phyloP scores from a whole-genome alignment of 2,113 vertebrate genomes.

The Eptatretus burgeri region DNA sequence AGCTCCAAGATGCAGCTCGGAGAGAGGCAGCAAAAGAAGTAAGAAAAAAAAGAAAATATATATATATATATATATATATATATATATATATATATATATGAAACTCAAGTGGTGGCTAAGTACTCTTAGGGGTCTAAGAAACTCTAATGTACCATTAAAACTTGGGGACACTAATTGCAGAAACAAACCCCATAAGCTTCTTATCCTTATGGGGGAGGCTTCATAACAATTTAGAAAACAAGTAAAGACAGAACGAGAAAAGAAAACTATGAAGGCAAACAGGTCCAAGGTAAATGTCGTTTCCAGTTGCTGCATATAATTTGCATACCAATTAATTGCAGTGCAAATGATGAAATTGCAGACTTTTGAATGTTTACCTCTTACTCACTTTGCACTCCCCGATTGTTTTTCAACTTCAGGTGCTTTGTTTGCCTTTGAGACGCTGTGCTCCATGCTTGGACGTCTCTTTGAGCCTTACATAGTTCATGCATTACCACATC shows the following conservation, averaged over 20 bases:
- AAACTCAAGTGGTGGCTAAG: too few species aligned
- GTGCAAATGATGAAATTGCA: neutral
- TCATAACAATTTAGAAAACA: too few species aligned
- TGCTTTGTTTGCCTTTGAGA: slow-evolving; percentile 84
- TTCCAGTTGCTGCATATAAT: neutral
- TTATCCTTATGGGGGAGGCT: too few species aligned
- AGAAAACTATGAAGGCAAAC: neutral
- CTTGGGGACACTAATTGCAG: too few species aligned
- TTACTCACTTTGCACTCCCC: neutral
- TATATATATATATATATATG: too few species aligned
- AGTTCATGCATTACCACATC: slow-evolving; percentile 73
- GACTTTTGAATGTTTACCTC: neutral
- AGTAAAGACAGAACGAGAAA: neutral
- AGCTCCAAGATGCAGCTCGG: too few species aligned
- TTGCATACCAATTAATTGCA: neutral
- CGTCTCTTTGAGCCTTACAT: slow-evolving; percentile 92
- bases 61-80: too few species aligned
- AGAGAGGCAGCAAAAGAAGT: too few species aligned
- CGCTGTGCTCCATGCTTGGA: slow-evolving; percentile 91
- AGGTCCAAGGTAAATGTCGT: neutral
- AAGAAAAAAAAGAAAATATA: too few species aligned
- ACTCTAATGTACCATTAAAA: too few species aligned
- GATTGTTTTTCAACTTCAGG: slow-evolving; percentile 20
- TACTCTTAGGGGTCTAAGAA: too few species aligned
- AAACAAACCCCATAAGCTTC: too few species aligned